Evolutionary conservation across 2,797 vertebrate genomes (phyloP), one percentile per base, ranked within the genome.

Genomic region (Crocidura indochinensis): DNA sequence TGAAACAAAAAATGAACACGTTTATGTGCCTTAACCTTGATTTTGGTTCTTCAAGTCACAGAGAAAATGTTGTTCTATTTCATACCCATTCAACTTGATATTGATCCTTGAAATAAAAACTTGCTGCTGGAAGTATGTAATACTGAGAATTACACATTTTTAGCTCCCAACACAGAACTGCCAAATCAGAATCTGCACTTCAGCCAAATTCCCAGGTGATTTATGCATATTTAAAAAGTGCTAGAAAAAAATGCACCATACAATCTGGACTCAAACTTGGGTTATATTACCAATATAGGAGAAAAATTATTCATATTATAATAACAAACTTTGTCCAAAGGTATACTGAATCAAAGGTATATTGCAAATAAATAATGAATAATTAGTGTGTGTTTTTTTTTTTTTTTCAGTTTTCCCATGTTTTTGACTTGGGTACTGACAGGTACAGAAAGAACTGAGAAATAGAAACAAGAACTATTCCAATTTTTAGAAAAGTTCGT

Each of bases 261-360:
- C 51, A 95, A 74, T 68, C 24, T 75, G 29, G 38, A 87, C 47
- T 71, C 47, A 92, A 67, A 75, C 4, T 24, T 78, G 49, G 56
- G 24, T 49, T 87, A 51, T 60, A 22, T 81, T 76, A 83, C 15
- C 31, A 79, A 71, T 60, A 81, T 53, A 84, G 1, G 62, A 26
- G n/a, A 75, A 46, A 87, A 87, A 73, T 64, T 81, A 86, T 76
- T 84, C 31, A 71, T 19, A 75, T n/a, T n/a, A 53, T 26, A 53
- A 2, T 46, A 69, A 71, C 38, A 72, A 2, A 44, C 9, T 53
- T 74, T 75, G 76, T 69, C 10, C 72, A 56, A 14, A 69, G 20
- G 6, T 17, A 7, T 1, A 91, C 9, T 60, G 84, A 69, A 47
- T 19, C 44, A n/a, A 4, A 67, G 24, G 29, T 69, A 46, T 72